Evolutionary conservation across 2,797 vertebrate genomes (phyloP).

Genomic region (Hybognathus amarus): DNA sequence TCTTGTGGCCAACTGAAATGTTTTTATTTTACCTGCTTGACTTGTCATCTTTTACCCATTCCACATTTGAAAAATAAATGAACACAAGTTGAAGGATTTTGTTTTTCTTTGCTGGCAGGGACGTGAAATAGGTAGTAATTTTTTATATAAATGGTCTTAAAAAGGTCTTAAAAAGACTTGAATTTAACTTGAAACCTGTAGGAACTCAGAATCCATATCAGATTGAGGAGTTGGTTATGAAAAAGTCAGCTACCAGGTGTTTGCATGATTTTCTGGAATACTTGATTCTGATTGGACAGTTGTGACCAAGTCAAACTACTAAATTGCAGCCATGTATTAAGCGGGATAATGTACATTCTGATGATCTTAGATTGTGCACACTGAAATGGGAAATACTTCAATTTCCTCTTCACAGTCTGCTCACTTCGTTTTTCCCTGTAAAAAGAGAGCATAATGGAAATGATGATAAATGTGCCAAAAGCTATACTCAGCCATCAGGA

Average conservation of each 20-base stretch:
- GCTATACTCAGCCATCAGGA: slow-evolving; percentile 30
- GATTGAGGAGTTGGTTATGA: too few species aligned
- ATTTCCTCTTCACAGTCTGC: background rate
- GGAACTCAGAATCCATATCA: too few species aligned
- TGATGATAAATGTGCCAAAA: slow-evolving; percentile 49
- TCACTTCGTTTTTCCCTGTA: slow-evolving; percentile 14
- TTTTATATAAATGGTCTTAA: too few species aligned
- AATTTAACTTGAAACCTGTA: too few species aligned
- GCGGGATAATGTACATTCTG: background rate
- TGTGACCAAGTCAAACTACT: background rate
- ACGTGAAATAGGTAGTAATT: too few species aligned
- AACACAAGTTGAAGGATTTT: too few species aligned
- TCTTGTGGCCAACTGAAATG: too few species aligned
- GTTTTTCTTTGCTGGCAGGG: too few species aligned
- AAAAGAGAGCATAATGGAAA: slow-evolving; percentile 17
- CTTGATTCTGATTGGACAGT: background rate
- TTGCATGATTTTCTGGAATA: background rate
- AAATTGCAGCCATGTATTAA: background rate
- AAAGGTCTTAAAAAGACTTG: too few species aligned
- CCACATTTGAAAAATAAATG: too few species aligned
- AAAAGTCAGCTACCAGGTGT: slow-evolving; percentile 16
- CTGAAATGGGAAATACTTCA: slow-evolving; percentile 3
- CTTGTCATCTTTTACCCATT: too few species aligned
- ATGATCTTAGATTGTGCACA: background rate
- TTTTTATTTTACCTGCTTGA: too few species aligned